Percentiles rank a stretch among this genome's conserved stretches.
These are phyloP conservation scores for Paracentrotus lividus DNA, from an alignment of 53 echinoderm and acorn worm species.

Conservation along the genomic window DNA sequence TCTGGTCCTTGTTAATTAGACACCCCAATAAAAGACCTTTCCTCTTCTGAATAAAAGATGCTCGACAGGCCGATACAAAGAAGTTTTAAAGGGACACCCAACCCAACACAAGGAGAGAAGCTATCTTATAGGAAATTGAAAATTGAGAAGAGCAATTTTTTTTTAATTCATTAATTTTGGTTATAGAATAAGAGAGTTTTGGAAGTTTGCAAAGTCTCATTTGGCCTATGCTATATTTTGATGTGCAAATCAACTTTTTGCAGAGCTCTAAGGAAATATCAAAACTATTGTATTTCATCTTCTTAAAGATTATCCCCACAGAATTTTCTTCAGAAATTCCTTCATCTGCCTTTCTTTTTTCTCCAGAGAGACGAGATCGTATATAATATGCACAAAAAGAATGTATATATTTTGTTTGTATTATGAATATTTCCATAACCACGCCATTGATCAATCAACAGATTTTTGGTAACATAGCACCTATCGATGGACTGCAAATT, in stretches of 20 bases:
- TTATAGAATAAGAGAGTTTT: too few species aligned
- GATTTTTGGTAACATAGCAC: constrained; percentile 88
- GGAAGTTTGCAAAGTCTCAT: too few species aligned
- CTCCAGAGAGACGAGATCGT: too few species aligned
- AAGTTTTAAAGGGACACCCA: too few species aligned
- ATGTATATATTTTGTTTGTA: background rate
- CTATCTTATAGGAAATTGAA: too few species aligned
- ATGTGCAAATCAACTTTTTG: background rate
- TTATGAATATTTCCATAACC: background rate
- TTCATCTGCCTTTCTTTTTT: background rate
- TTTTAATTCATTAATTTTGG: too few species aligned
- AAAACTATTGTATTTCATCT: background rate
- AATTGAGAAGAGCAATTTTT: too few species aligned
- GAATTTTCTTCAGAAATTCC: background rate
- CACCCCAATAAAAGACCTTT: too few species aligned
- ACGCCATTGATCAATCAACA: constrained; percentile 60
- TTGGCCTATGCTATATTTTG: background rate
- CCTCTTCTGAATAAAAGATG: too few species aligned
- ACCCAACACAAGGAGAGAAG: too few species aligned
- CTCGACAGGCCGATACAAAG: too few species aligned
- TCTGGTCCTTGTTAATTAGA: too few species aligned
- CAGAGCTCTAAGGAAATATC: background rate
- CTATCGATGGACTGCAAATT: constrained; percentile 64
- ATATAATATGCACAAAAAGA: background rate
- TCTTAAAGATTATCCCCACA: background rate